Base-by-base conservation (phyloP, 2,113 vertebrate genomes). In the Neogobius melanostomus region DNA sequence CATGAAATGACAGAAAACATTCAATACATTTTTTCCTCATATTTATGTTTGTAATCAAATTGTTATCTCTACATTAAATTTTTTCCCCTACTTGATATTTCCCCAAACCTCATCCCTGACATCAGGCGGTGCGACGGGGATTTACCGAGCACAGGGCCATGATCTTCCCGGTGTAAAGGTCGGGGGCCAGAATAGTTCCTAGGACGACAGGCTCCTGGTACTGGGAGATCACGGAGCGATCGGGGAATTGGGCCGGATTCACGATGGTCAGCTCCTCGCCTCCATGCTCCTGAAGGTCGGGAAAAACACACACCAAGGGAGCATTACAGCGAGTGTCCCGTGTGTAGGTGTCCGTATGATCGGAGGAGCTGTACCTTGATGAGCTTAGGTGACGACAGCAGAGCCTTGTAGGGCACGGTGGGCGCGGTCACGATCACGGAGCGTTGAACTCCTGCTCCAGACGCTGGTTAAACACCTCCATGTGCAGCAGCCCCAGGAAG, bases 391-490 rank as follows among this genome's bases (percentile, higher is more conserved):
- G 98, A 98, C 11, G 94, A 94, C 82, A 99, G 94, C 66, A 95
- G 11, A 6, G 97, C 96, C 89, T 95, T 98, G 88, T 98, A 98
- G 12, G 96, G 96, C 75, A 99, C 98, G 0, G 97, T 99, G 61
- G 97, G 97, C 0, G 95, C 92, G 14, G 97, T 98, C 65, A 99
- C 90, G 68, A 98, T 97, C 69, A 99, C 96, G 14, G 95, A 96
- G 94, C 93, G 44, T 98, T 97, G 88, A 97, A 96, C 77, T 99
- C 98, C 91, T 98, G 97, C 61, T 99, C 96, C 80, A 99, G 90
- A 66, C 97, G 90, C 83, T 99, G 98, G 90, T 98, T 98, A 87
- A 99, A 99, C 84, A 99, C 97, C 86, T 99, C 98, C 96, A 99
- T 95, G 69, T 99, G 98, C 51, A 99, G 89, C 72, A 99, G 94